Conservation (phyloP, 2,113 vertebrate species). For the Campylomormyrus numenius region DNA sequence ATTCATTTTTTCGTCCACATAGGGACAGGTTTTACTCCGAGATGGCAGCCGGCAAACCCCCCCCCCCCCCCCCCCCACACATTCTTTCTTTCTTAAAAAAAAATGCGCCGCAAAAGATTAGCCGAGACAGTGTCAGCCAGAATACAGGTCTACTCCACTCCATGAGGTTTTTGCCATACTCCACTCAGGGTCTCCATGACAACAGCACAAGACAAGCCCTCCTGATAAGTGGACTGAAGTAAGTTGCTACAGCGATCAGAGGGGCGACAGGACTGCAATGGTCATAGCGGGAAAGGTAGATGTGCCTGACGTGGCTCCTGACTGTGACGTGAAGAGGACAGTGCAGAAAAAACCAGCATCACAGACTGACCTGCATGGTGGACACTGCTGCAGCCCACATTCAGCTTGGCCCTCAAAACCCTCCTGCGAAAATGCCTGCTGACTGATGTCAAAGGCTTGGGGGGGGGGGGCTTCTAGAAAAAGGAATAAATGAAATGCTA, state of each 20-base stretch:
- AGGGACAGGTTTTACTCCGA: too few species aligned
- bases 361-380: background rate
- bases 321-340: background rate
- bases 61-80: too few species aligned
- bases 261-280: background rate
- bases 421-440: background rate
- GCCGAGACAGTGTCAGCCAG: too few species aligned
- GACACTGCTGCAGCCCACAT: background rate
- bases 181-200: constrained; percentile 19
- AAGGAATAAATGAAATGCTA: background rate
- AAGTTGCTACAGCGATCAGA: background rate
- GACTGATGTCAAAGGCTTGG: background rate
- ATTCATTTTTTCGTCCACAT: too few species aligned
- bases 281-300: background rate
- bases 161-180: constrained; percentile 8
- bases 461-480: background rate
- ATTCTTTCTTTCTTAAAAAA: background rate
- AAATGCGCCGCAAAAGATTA: background rate
- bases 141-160: background rate
- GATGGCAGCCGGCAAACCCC: too few species aligned
- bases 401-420: background rate
- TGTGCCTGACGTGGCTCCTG: background rate
- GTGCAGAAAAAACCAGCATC: background rate
- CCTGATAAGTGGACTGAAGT: background rate
- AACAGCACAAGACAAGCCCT: constrained; percentile 3